A percentile compares a stretch with the other conserved stretches of the same genome.
Evolutionary conservation across 2,888 invertebrate species (phyloP).

Genomic region (Cylindroiulus punctatus): DNA sequence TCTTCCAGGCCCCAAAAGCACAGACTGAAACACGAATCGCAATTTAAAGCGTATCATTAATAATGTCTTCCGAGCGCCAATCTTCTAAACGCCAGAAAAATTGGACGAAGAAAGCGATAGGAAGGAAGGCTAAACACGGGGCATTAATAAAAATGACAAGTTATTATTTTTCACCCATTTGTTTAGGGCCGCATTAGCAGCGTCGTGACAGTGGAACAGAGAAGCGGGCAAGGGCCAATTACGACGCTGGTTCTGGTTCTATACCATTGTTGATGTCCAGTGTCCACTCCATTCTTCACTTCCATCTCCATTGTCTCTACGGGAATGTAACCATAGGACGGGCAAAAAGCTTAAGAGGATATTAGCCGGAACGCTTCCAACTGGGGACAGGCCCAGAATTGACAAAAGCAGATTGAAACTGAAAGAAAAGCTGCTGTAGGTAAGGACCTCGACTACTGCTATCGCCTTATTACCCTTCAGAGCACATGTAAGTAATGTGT

Average conservation of each 20-base stretch:
- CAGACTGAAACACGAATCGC: not conserved
- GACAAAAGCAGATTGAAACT: slow-evolving; percentile 38
- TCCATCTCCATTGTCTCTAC: not conserved
- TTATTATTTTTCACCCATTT: slow-evolving; percentile 34
- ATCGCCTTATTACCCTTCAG: slow-evolving; percentile 42
- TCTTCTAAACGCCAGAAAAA: slow-evolving; percentile 37
- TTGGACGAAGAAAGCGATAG: slow-evolving; percentile 2
- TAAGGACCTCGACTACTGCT: slow-evolving; percentile 29
- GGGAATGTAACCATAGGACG: slow-evolving; percentile 3
- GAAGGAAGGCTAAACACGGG: slow-evolving; percentile 14
- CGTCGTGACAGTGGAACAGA: not conserved
- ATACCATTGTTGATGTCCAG: slow-evolving; percentile 16
- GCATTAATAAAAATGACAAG: slow-evolving; percentile 38
- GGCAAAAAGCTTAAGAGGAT: slow-evolving; percentile 13
- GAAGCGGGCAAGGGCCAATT: not conserved
- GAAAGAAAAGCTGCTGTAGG: slow-evolving; percentile 42
- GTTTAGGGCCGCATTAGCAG: not conserved
- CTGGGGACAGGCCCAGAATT: not conserved
- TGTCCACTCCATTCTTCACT: not conserved
- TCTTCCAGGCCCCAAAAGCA: not conserved
- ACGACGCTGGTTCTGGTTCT: not conserved
- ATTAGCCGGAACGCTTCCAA: slow-evolving; percentile 4
- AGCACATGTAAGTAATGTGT: slow-evolving; percentile 42
- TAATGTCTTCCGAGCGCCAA: not conserved
- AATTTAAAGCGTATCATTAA: slow-evolving; percentile 8